Base-by-base conservation (phyloP, 2,113 vertebrate species). In the Ammodytes marinus region DNA sequence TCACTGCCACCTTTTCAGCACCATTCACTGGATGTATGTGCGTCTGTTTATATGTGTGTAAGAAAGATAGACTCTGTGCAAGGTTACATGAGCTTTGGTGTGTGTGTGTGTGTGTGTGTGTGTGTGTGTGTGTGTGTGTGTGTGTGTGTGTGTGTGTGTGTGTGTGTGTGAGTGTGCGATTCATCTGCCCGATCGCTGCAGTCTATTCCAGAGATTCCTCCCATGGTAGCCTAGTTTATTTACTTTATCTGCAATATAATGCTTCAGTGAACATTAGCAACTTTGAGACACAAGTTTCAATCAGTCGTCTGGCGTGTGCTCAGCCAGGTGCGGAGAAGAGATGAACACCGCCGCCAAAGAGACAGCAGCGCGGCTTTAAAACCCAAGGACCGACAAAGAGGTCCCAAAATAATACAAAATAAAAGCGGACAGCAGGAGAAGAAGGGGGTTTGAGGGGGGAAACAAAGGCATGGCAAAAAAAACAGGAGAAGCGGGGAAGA, bases 221-320 rank as follows among this genome's bases (percentile, higher is more conserved):
- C 94, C 95, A 96, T 90, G 92, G 94, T 95, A 96, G 95, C 94
- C 96, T 95, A 96, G 96, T 98, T 98, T 98, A 98, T 98, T 99
- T 98, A 97, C 96, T 97, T 97, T 95, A 97, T 96, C 96, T 97
- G 95, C 97, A 97, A 97, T 98, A 97, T 97, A 98, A 97, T 96
- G 97, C 95, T 97, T 96, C 96, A 97, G 92, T 97, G 97, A 97
- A 90, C 96, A 96, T 97, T 97, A 95, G 96, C 95, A 96, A 97
- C 95, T 96, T 93, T 86, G 93, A 97, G 94, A 97, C 95, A 95
- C 92, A 94, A 95, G 95, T 97, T 97, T 97, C 96, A 96, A 97
- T 97, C 96, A 95, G 95, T 89, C 80, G 86, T 93, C 89, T 92
- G 87, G 94, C 66, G 77, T 81, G 88, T 91, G 90, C 71, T 89